A percentile compares a stretch with the other conserved stretches of the same genome.
Evolutionary conservation across 1,140 invertebrate species (phyloP).

Genomic region (Diprion similis): DNA sequence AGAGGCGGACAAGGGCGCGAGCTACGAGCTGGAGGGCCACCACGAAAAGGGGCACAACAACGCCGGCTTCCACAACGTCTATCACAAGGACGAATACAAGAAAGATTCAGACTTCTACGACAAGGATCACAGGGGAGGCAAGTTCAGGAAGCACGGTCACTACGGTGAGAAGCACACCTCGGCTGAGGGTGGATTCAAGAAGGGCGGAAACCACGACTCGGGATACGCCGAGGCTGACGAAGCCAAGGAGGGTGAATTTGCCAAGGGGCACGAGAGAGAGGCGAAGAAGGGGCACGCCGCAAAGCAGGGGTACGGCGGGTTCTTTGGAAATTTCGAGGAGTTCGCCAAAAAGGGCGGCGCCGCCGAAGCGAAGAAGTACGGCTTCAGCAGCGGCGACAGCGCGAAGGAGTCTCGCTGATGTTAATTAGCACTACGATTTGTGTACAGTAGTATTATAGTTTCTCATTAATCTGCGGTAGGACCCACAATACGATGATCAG

Average conservation of each 20-base stretch:
- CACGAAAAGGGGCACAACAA: conserved; percentile 50
- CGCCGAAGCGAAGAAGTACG: conserved; percentile 26
- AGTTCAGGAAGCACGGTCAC: conserved; percentile 47
- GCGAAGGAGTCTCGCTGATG: neutral
- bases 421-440: neutral
- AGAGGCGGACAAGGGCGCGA: conserved; percentile 25
- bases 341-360: conserved; percentile 38
- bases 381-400: conserved; percentile 12
- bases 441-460: neutral
- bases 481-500: too few species aligned
- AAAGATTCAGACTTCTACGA: conserved; percentile 58
- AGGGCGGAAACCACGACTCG: conserved; percentile 37
- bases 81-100: conserved; percentile 62
- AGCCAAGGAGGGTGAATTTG: conserved; percentile 38
- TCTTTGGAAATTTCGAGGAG: conserved; percentile 42
- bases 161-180: conserved; percentile 42
- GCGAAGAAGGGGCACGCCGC: conserved; percentile 40
- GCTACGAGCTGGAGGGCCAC: conserved; percentile 8
- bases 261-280: conserved; percentile 34
- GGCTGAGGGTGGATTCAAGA: conserved; percentile 37
- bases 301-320: conserved; percentile 37
- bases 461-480: neutral
- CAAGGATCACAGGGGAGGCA: conserved; percentile 47
- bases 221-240: conserved; percentile 36
- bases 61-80: conserved; percentile 44